These are phyloP conservation scores for Hoplostethus atlanticus DNA, from an alignment of 2,797 vertebrate genomes.

Conservation along the genomic window DNA sequence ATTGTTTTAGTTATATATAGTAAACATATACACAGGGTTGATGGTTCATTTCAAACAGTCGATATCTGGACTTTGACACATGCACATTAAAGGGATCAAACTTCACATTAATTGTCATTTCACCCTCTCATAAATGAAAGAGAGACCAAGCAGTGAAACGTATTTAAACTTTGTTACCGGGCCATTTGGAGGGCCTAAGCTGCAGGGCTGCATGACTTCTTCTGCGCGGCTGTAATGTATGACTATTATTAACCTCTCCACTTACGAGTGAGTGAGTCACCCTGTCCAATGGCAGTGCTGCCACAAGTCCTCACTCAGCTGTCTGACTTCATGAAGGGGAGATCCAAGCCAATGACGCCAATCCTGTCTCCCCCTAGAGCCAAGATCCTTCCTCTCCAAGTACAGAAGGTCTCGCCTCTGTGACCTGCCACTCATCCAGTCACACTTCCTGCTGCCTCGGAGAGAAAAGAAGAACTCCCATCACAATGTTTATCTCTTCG, in stretches of 20 bases:
- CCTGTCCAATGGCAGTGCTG: slow-evolving; percentile 70
- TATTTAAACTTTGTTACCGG: slow-evolving; percentile 21
- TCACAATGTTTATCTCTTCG: neutral
- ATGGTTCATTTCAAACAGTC: slow-evolving; percentile 16
- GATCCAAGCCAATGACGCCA: slow-evolving; percentile 77
- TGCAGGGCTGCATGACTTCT: slow-evolving; percentile 64
- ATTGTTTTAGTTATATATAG: neutral
- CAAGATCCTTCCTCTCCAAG: slow-evolving; percentile 62
- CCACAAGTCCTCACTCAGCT: slow-evolving; percentile 77
- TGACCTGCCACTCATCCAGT: slow-evolving; percentile 66
- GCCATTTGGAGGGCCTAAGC: slow-evolving; percentile 38
- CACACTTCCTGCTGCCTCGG: slow-evolving; percentile 56
- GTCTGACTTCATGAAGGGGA: slow-evolving; percentile 70
- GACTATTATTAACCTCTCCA: slow-evolving; percentile 80
- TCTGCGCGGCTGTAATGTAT: slow-evolving; percentile 62
- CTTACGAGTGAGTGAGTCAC: slow-evolving; percentile 80
- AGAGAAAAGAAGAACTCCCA: slow-evolving; percentile 32
- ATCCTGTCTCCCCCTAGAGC: slow-evolving; percentile 60
- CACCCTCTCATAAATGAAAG: slow-evolving; percentile 27
- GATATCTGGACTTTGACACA: slow-evolving; percentile 8
- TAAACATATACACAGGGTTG: slow-evolving; percentile 6
- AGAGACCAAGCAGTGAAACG: slow-evolving; percentile 1
- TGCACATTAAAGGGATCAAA: slow-evolving; percentile 9
- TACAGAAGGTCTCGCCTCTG: slow-evolving; percentile 53
- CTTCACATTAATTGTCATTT: slow-evolving; percentile 9